phyloP scores from a whole-genome alignment of 2,888 invertebrate genomes.

The Phorcus lineatus region DNA sequence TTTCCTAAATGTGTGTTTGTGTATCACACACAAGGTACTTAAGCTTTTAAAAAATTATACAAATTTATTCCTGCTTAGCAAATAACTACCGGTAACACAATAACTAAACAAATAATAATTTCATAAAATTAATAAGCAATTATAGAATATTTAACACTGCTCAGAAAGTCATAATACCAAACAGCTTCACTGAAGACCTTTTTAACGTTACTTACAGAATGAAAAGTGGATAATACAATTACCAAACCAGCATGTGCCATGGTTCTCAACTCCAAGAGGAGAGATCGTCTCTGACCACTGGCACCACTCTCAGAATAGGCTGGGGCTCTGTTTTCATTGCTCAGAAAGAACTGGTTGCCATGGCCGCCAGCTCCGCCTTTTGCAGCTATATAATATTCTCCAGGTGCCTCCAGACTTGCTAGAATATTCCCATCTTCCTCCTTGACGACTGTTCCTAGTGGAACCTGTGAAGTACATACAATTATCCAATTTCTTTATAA shows the following conservation, averaged over 20 bases:
- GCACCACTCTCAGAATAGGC: slow-evolving; percentile 91
- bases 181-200: too few relatives aligned
- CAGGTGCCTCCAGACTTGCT: slow-evolving; percentile 82
- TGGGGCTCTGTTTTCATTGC: slow-evolving; percentile 87
- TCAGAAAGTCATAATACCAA: too few relatives aligned
- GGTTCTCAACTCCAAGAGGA: slow-evolving; percentile 87
- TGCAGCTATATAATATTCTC: slow-evolving; percentile 92
- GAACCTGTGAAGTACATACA: slow-evolving; percentile 79
- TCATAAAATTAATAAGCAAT: too few relatives aligned
- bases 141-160: too few relatives aligned
- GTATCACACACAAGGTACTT: too few relatives aligned
- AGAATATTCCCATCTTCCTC: slow-evolving; percentile 79
- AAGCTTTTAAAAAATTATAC: too few relatives aligned
- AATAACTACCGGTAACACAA: too few relatives aligned
- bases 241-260: slow-evolving; percentile 92
- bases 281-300: slow-evolving; percentile 82
- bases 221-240: slow-evolving; percentile 26
- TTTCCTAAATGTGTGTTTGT: too few relatives aligned
- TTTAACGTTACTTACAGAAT: too few relatives aligned
- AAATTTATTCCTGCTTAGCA: too few relatives aligned
- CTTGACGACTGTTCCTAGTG: slow-evolving; percentile 87
- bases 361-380: slow-evolving; percentile 96
- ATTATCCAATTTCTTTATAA: background rate
- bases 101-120: too few relatives aligned
- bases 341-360: slow-evolving; percentile 94